Base-by-base conservation (phyloP, 1,140 invertebrate species). In the Dendrolimus kikuchii region DNA sequence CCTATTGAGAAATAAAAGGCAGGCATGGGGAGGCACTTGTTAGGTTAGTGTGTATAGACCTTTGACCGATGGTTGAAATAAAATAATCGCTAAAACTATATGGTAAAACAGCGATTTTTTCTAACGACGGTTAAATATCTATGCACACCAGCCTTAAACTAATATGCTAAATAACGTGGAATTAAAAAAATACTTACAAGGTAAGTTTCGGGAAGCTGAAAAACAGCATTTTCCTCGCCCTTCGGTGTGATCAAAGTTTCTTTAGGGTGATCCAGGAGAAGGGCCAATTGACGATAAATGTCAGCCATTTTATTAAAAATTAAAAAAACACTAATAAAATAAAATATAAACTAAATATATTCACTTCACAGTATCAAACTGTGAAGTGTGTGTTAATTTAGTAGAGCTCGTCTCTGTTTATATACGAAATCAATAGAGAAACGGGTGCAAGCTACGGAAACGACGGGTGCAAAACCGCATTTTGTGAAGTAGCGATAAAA, bases 201-300 rank as follows among this genome's bases (percentile, higher is more conserved):
- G 54, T 76, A 69, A 38, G 80, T 61, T 57, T 81, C 68, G 0
- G 78, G 66, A 0, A 87, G 62, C 51, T 86, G 73, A 38, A 87
- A 87, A 4, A 88, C 42, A 6, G 65, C 59, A 9, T 80, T 78
- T 1, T 82, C 54, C 2, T 86, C 77, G 8, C 86, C 85, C 51
- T 88, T 88, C 0, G 86, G 75, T 38, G 77, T 76, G 38, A 88
- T 78, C 38, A 88, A 54, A 4, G 84, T 72, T 51, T 89, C 88
- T 38, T 66, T 74, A 0, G 87, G 86, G 45, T 86, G 77, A 55
- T 88, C 87, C 57, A 88, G 86, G 41, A 89, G 59, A 51, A 88
- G 60, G 52, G 66, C 53, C 7, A 89, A 62, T 59, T 66, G 69
- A 40, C 76, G 57, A 4, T 47, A 46, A 1, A 74, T 50, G 49